A percentile compares a stretch with the other conserved stretches of the same genome.
Conservation (phyloP, 2,888 invertebrate species). For the Nymphalis c-album region DNA sequence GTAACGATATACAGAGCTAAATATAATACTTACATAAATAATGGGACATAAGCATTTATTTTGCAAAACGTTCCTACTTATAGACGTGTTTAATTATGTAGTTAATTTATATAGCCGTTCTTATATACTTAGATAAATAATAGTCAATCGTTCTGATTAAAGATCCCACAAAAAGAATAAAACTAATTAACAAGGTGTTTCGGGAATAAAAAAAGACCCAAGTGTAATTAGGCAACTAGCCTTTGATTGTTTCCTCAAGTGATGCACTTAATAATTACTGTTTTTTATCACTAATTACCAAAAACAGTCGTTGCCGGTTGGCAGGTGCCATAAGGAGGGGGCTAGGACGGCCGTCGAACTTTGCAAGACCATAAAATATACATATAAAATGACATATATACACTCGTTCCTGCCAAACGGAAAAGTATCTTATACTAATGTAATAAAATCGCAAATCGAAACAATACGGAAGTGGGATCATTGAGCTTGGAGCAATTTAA, state of each 20-base stretch:
- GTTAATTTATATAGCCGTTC: neutral
- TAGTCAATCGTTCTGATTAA: neutral
- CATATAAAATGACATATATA: constrained; percentile 49
- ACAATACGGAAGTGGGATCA: constrained; percentile 67
- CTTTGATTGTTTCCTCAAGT: constrained; percentile 54
- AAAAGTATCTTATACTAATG: constrained; percentile 45
- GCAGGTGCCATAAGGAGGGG: constrained; percentile 58
- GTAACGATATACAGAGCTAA: neutral
- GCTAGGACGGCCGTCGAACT: constrained; percentile 79
- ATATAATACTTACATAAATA: too few species aligned
- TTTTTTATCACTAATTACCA: constrained; percentile 71
- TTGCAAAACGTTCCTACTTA: too few species aligned
- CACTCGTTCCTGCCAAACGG: constrained; percentile 41
- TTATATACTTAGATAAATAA: neutral
- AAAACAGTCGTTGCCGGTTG: constrained; percentile 59
- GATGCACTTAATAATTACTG: constrained; percentile 58
- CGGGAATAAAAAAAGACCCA: constrained; percentile 18
- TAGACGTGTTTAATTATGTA: too few species aligned
- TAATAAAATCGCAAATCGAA: constrained; percentile 47
- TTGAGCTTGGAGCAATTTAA: constrained; percentile 75
- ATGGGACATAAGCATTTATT: too few species aligned
- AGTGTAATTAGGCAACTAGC: constrained; percentile 27
- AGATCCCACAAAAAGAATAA: neutral
- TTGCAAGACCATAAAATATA: constrained; percentile 49
- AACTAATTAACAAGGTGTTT: constrained; percentile 28